phyloP scores from a whole-genome alignment of 2,113 vertebrate genomes.

The Gorsachius goisagi region DNA sequence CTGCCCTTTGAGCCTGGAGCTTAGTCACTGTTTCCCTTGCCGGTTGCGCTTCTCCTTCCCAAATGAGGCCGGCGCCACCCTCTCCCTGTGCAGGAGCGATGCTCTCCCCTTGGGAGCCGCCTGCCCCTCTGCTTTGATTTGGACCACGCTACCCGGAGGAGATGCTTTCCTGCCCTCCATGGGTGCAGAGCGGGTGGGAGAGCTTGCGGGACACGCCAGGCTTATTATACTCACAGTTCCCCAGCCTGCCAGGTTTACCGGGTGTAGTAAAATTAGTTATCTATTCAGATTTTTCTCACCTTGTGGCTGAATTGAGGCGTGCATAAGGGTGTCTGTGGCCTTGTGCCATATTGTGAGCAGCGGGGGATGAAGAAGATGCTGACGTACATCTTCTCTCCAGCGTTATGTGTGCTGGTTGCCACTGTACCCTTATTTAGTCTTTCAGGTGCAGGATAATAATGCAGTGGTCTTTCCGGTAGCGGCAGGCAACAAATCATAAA shows the following conservation, averaged over 20 bases:
- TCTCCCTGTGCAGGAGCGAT: rapidly evolving
- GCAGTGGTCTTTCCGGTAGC: neutral
- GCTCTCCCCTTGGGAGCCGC: neutral
- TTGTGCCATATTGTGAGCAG: neutral
- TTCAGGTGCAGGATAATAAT: neutral
- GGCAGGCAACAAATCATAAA: neutral
- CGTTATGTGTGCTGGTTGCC: neutral
- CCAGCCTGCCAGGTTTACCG: neutral
- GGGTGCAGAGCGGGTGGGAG: neutral
- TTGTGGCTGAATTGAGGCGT: neutral
- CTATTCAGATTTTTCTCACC: neutral
- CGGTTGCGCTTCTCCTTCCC: neutral
- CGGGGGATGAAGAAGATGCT: neutral
- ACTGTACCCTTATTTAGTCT: neutral
- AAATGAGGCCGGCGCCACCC: rapidly evolving
- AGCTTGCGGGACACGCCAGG: neutral
- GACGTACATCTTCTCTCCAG: neutral
- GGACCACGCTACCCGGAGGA: neutral
- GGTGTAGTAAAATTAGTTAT: neutral
- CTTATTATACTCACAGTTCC: neutral
- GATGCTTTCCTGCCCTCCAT: neutral
- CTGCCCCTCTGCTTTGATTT: neutral
- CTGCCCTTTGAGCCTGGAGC: neutral
- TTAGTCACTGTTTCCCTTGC: neutral
- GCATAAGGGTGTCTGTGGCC: neutral